Base-by-base conservation (phyloP, 1,140 invertebrate genomes). In the Hyposmocoma kahamanoa region DNA sequence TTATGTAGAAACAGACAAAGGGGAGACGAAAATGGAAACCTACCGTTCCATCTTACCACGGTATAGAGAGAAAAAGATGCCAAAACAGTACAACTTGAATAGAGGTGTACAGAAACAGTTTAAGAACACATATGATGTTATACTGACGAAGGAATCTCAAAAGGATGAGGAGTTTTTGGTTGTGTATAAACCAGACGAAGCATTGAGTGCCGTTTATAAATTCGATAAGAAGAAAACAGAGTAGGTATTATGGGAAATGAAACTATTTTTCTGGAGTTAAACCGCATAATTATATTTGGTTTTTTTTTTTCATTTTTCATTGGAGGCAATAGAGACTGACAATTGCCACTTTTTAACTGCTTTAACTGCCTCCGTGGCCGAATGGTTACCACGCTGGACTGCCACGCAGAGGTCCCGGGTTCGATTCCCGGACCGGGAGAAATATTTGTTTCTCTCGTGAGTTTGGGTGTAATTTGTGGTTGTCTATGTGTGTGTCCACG, bases 51-150 rank as follows among this genome's bases (percentile, higher is more conserved):
- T 81, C 0, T 42, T 84, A 9, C 80, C 77, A 4, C 72, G 64
- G n/a, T 84, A 70, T 39, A 64, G 67, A n/a, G 74, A 80, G 49
- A 77, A 68, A 42, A 80, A 75, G 42, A 28, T 68, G 1, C 22
- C 76, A 0, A 62, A 62, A 10, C 34, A 50, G 5, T 70, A 53
- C 20, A 57, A 28, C 0, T 13, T 72, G 11, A 8, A 22, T n/a
- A 43, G 65, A 9, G 21, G 15, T 0, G 51, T 42, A 28, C 34
- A 22, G 2, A 60, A 34, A 13, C 24, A 54, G 4, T 45, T 55
- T 41, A 20, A 51, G 20, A 32, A 53, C 10, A 49, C 55, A 20
- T 53, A 62, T 21, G 72, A 76, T 42, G 63, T 73, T 3, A 58
- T 80, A 30, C 42, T 83, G 22, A 70, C 61, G 9, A 80, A 77